A percentile compares a stretch with the other conserved stretches of the same genome.
Conservation (phyloP, 2,797 vertebrate genomes). For the Halcyon leucocephala region DNA sequence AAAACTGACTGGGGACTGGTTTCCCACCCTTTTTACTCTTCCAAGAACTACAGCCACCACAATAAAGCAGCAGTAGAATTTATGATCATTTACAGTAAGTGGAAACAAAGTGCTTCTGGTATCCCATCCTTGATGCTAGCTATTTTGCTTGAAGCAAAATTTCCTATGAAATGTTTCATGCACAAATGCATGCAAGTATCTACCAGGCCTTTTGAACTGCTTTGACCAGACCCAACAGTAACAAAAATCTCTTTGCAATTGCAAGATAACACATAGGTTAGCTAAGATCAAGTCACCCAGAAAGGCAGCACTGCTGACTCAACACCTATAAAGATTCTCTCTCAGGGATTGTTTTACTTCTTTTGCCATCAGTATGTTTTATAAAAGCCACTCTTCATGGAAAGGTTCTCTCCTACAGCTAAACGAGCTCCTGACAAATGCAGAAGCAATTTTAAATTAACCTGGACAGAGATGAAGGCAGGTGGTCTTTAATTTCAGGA, state of each 20-base stretch:
- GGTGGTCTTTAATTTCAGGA: background rate
- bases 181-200: background rate
- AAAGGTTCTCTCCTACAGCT: background rate
- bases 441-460: background rate
- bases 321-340: background rate
- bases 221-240: background rate
- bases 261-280: background rate
- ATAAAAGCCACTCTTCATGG: background rate
- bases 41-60: conserved; percentile 56
- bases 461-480: background rate
- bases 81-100: conserved; percentile 62
- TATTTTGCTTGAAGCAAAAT: background rate
- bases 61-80: conserved; percentile 62
- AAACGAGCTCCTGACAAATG: conserved; percentile 7
- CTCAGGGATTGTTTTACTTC: background rate
- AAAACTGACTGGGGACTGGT: conserved; percentile 42
- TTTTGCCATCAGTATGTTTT: background rate
- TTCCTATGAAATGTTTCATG: background rate
- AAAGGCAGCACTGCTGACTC: background rate
- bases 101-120: conserved; percentile 42
- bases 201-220: background rate
- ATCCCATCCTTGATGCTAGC: background rate
- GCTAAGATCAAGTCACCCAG: background rate
- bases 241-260: background rate
- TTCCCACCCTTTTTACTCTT: conserved; percentile 19